Evolutionary conservation across 2,888 invertebrate species (phyloP).

Genomic region (Aphodius granarius): DNA sequence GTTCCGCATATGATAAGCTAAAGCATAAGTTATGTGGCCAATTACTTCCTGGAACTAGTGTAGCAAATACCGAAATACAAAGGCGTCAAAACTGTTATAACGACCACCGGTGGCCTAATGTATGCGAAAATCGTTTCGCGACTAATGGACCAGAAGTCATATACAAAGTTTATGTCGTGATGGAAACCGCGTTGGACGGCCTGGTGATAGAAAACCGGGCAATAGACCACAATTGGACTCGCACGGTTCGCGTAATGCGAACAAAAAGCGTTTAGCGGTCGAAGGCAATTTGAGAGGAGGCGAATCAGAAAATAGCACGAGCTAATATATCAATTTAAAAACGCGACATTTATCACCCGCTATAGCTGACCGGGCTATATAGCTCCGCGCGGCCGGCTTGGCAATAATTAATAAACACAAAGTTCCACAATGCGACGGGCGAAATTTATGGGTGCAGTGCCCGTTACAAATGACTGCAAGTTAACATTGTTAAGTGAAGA

Average conservation of each 20-base stretch:
- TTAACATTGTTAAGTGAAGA: slow-evolving; percentile 26
- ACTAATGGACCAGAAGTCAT: background rate
- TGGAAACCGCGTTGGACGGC: background rate
- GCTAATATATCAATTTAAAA: slow-evolving; percentile 13
- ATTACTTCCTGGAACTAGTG: background rate
- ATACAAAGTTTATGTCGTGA: background rate
- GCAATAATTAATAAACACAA: slow-evolving; percentile 20
- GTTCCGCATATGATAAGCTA: too few species aligned
- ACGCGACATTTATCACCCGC: slow-evolving; percentile 17
- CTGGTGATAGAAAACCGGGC: background rate
- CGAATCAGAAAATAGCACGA: background rate
- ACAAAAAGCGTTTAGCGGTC: background rate
- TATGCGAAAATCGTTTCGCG: background rate
- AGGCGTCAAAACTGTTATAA: background rate
- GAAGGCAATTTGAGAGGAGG: background rate
- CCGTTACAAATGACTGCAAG: slow-evolving; percentile 27
- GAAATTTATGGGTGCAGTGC: slow-evolving; percentile 25
- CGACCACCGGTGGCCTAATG: background rate
- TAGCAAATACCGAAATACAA: background rate
- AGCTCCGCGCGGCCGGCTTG: slow-evolving; percentile 1
- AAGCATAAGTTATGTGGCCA: background rate
- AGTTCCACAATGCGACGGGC: slow-evolving; percentile 16
- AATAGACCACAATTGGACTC: background rate
- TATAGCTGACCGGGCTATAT: background rate
- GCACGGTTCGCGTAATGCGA: background rate